Conservation (phyloP, 23 tunicate species). For the Halocynthia aurantium region DNA sequence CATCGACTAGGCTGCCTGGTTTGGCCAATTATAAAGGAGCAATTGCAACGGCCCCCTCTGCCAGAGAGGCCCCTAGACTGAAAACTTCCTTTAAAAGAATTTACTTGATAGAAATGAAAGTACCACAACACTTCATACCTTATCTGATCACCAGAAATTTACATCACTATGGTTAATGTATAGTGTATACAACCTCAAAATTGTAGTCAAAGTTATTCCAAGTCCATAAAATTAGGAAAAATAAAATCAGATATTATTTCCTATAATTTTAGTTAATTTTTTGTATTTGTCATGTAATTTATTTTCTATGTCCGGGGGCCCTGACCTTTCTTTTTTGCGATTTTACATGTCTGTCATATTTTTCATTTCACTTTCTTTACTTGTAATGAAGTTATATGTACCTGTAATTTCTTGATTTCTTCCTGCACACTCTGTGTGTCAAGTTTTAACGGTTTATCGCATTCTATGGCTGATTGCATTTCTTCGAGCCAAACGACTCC, state of each 20-base stretch:
- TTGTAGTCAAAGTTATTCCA: too few relatives aligned
- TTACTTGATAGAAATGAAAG: neutral
- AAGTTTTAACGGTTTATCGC: slow-evolving; percentile 64
- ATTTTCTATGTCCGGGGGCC: too few relatives aligned
- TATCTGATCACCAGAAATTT: too few relatives aligned
- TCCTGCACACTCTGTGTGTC: slow-evolving; percentile 81
- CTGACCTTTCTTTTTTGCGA: neutral
- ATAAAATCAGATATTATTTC: too few relatives aligned
- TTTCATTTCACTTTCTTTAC: neutral
- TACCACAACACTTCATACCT: too few relatives aligned
- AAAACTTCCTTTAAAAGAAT: neutral
- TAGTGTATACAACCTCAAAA: too few relatives aligned
- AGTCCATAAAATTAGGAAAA: too few relatives aligned
- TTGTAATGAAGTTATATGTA: neutral
- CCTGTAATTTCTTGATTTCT: slow-evolving; percentile 85
- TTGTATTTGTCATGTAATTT: neutral
- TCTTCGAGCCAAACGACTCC: slow-evolving; percentile 87
- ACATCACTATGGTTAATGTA: too few relatives aligned
- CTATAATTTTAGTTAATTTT: neutral
- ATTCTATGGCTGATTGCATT: slow-evolving; percentile 55
- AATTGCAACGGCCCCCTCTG: too few relatives aligned
- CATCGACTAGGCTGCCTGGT: too few relatives aligned
- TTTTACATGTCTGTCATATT: neutral
- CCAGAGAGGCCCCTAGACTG: slow-evolving; percentile 3
- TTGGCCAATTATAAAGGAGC: too few relatives aligned